These are phyloP conservation scores for Beris morrisii DNA, from an alignment of 2,888 invertebrate genomes.

Conservation along the genomic window DNA sequence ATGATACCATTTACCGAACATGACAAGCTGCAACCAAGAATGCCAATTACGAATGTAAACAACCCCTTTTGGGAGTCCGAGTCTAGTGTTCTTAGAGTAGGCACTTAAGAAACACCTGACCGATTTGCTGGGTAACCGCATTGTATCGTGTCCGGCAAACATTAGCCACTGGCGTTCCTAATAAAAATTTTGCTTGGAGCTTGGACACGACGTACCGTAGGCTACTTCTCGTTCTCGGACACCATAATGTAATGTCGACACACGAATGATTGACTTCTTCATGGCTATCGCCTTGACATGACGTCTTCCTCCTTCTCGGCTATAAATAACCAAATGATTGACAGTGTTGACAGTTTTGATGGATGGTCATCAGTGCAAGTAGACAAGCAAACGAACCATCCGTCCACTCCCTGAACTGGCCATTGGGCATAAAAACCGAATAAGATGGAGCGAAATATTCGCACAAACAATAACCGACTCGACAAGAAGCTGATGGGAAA, in stretches of 20 bases:
- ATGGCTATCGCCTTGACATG: slow-evolving; percentile 41
- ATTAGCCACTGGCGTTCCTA: too few relatives aligned
- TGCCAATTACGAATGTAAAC: too few relatives aligned
- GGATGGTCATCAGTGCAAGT: slow-evolving; percentile 48
- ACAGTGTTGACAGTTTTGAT: slow-evolving; percentile 53
- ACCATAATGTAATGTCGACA: background rate
- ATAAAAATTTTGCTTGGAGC: too few relatives aligned
- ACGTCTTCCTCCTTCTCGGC: slow-evolving; percentile 48
- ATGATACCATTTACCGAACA: too few relatives aligned
- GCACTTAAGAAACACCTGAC: too few relatives aligned
- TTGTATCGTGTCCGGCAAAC: too few relatives aligned
- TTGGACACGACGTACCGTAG: background rate
- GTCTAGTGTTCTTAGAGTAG: too few relatives aligned
- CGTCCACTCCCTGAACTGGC: slow-evolving; percentile 17
- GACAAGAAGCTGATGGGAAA: slow-evolving; percentile 6
- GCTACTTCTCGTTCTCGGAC: too few relatives aligned
- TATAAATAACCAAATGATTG: slow-evolving; percentile 52
- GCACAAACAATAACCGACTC: slow-evolving; percentile 20
- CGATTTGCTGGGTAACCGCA: too few relatives aligned
- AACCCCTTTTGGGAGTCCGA: too few relatives aligned
- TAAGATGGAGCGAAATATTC: slow-evolving; percentile 18
- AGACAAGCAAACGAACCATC: slow-evolving; percentile 32
- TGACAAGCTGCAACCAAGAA: too few relatives aligned
- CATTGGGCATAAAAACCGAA: slow-evolving; percentile 1
- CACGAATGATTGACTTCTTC: slow-evolving; percentile 36